Base-by-base conservation (phyloP, 92 coral and sea anemone genomes). In the Porites cylindrica region DNA sequence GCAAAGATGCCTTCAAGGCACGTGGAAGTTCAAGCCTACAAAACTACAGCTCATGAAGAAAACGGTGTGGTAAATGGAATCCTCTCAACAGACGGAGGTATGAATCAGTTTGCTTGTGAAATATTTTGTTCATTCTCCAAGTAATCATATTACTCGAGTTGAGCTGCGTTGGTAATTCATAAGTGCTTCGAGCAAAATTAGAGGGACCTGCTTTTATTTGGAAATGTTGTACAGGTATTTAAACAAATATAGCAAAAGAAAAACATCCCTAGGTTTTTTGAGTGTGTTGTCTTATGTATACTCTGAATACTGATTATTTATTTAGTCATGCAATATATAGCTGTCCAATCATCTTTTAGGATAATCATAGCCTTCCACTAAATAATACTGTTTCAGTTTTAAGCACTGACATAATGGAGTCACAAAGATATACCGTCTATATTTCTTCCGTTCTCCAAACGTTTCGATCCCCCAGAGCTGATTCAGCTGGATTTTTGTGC, bases 221-320 rank as follows among this genome's bases (percentile, higher is more conserved):
- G 13, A 8, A 11, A 59, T 17, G 0, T 59, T 17, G 62, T 59
- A 12, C 63, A 59, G 17, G 17, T 59, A 59, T 11, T 59, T 17
- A 3, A 59, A 4, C 13, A 59, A 59, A 59, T 59, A 59, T 59
- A 38, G 47, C 47, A 4, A 38, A 4, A 38, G 47, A 38, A 38
- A 38, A 38, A 38, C 43, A 38, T 38, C 43, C 43, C 43, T 38
- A 38, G 43, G 43, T 4, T 38, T 4, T 38, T 38, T 38, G 43
- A 17, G 17, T 11, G 63, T 59, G 63, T 16, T 7, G 7, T 20
- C 17, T 56, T 12, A 21, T 16, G 14, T 10, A 32, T 56, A 54
- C 79, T 10, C 29, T 38, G 8, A 56, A 21, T 54, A 75, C 79
- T 21, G 66, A 52, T 75, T 53, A 75, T 75, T 56, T 75, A 75